These are phyloP conservation scores for Cisticola juncidis DNA, from an alignment of 2,113 vertebrate genomes.

Conservation along the genomic window DNA sequence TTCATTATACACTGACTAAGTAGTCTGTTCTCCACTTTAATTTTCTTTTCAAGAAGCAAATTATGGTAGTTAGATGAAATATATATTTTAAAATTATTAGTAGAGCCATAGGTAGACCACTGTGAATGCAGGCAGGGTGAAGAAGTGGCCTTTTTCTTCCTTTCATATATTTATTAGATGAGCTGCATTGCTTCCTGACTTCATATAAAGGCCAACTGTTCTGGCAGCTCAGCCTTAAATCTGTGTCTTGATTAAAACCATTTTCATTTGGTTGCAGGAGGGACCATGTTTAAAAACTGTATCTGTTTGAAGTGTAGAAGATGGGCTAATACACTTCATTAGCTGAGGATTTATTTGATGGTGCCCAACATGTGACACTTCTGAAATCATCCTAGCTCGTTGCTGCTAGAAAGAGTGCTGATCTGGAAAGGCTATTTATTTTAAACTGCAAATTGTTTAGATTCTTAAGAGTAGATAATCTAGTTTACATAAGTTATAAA, in stretches of 20 bases:
- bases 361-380: accelerated
- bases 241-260: neutral
- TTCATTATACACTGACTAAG: neutral
- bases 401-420: neutral
- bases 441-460: neutral
- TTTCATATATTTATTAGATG: neutral
- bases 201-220: neutral
- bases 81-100: neutral
- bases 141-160: neutral
- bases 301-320: neutral
- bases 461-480: neutral
- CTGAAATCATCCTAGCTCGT: neutral
- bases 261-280: neutral
- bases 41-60: neutral
- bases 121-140: neutral
- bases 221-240: neutral
- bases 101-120: neutral
- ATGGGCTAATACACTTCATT: neutral
- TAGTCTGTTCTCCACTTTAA: neutral
- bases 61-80: neutral
- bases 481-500: neutral
- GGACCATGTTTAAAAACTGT: neutral
- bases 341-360: neutral
- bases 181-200: neutral
- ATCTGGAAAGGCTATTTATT: neutral